Evolutionary conservation across 2,888 invertebrate species (phyloP).

Genomic region (Tenthredo amoena): DNA sequence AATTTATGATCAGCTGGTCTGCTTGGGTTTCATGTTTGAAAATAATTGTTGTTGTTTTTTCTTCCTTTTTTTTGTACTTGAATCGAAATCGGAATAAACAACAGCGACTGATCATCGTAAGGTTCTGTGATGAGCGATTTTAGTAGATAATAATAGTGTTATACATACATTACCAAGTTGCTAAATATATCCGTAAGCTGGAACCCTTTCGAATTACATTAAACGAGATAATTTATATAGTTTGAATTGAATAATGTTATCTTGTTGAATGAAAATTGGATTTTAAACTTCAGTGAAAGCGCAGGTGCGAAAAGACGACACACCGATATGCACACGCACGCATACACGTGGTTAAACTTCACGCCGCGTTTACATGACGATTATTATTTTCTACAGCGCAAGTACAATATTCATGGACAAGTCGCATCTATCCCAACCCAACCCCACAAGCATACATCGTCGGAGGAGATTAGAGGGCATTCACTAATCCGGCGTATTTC

Average conservation of each 20-base stretch:
- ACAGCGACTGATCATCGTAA: background rate
- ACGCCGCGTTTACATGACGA: background rate
- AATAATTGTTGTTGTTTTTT: conserved; percentile 8
- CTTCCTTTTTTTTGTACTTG: background rate
- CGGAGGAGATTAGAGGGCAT: background rate
- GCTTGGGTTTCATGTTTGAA: background rate
- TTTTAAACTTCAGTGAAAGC: background rate
- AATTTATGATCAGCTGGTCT: background rate
- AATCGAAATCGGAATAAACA: background rate
- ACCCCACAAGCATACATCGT: background rate
- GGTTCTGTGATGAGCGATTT: background rate
- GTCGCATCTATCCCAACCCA: background rate
- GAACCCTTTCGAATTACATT: background rate
- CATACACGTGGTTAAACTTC: background rate
- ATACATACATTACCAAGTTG: background rate
- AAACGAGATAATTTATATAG: background rate
- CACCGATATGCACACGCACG: background rate
- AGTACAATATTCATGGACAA: background rate
- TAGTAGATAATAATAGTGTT: background rate
- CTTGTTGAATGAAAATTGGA: background rate
- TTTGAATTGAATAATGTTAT: background rate
- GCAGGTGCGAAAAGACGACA: background rate
- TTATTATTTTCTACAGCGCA: background rate
- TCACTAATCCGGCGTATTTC: background rate
- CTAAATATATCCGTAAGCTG: background rate